phyloP scores from a whole-genome alignment of 2,113 vertebrate species.

The Ceyx melanurus region DNA sequence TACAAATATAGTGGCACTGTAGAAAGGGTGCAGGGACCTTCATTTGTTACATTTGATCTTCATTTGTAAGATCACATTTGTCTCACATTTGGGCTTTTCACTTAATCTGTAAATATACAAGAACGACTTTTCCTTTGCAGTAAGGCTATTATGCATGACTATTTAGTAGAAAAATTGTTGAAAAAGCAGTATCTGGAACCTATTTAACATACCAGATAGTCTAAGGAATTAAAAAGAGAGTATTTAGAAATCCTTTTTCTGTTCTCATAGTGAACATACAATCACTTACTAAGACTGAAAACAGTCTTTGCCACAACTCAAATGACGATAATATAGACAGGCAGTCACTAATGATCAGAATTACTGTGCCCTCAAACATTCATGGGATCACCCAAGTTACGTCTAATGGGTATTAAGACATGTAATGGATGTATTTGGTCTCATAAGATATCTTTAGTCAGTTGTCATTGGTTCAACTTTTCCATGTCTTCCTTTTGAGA shows the following conservation, averaged over 20 bases:
- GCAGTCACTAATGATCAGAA: neutral
- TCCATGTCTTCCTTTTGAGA: neutral
- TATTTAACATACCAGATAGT: neutral
- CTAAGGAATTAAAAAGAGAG: neutral
- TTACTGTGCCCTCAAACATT: neutral
- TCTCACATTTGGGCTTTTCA: neutral
- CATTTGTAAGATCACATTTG: constrained; percentile 7
- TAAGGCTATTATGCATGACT: neutral
- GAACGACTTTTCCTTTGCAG: neutral
- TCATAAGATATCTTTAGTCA: neutral
- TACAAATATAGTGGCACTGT: neutral
- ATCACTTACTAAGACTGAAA: constrained; percentile 13
- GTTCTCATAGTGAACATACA: neutral
- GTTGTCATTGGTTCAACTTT: neutral
- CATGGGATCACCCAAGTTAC: neutral
- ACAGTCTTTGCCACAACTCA: neutral
- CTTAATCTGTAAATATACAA: neutral
- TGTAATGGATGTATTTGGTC: neutral
- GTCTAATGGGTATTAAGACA: neutral
- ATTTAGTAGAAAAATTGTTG: constrained; percentile 17
- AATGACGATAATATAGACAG: neutral
- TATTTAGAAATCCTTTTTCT: neutral
- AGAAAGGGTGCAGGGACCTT: neutral
- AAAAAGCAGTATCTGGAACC: constrained; percentile 18
- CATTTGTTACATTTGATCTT: neutral